Base-by-base conservation (phyloP, 2,113 vertebrate genomes). In the Saccopteryx bilineata region DNA sequence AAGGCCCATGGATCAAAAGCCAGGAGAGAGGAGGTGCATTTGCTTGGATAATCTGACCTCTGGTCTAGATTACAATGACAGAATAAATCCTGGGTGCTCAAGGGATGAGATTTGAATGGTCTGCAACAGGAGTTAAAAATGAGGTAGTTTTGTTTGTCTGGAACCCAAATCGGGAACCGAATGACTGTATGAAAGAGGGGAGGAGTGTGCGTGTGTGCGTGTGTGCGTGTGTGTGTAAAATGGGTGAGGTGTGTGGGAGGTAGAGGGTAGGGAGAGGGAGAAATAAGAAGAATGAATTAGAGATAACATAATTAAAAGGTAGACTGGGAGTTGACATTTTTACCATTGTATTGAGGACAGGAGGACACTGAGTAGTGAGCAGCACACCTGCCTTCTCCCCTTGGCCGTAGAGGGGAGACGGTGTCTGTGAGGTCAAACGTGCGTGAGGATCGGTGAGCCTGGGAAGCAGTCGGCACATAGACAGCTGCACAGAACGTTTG, bases 1-100 rank as follows among this genome's bases (percentile, higher is more conserved):
- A 89, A 91, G 75, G 24, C 79, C 95, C 95, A 48, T 88, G 96
- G 97, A 97, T 96, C 93, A 93, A 97, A 97, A 90, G 8, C 3
- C 89, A 92, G 86, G 95, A 96, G 96, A 96, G 93, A 96, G 94
- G 69, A 86, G 2, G 13, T 96, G 60, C 75, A 60, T 96, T 84
- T 97, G 87, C 96, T 95, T 94, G 48, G 39, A 92, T 91, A 93
- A 96, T 97, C 89, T 91, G 68, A 96, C 97, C 87, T 48, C 92
- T 28, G 68, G 71, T 95, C 83, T 71, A 97, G 96, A 97, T 97
- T 93, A 97, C 95, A 98, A 89, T 96, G 95, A 96, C 82, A 95
- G 86, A 98, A 96, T 91, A 96, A 97, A 95, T 97, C 91, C 90
- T 93, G 31, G 50, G 65, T 83, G 19, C 66, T 97, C 80, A 94